Percentiles rank a stretch among this genome's conserved stretches.
These are phyloP conservation scores for Smithornis capensis DNA, from an alignment of 2,113 vertebrate species.

Conservation along the genomic window DNA sequence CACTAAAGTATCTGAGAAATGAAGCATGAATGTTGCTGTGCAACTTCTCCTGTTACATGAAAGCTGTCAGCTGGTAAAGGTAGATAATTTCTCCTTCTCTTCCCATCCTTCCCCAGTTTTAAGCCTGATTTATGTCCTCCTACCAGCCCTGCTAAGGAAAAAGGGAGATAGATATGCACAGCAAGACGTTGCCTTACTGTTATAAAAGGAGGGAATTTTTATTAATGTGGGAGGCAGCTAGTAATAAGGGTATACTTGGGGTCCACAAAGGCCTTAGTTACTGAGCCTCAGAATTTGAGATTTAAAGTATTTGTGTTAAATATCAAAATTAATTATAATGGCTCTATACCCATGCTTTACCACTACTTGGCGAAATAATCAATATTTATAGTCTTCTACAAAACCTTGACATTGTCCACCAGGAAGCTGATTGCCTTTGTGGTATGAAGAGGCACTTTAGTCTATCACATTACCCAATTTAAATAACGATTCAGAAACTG, in stretches of 20 bases:
- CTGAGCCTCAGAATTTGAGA: neutral
- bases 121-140: neutral
- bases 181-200: neutral
- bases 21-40: conserved; percentile 10
- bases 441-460: neutral
- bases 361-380: neutral
- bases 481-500: neutral
- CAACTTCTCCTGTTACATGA: neutral
- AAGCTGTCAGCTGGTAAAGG: neutral
- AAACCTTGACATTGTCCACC: neutral
- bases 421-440: neutral
- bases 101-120: neutral
- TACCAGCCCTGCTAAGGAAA: neutral
- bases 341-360: neutral
- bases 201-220: neutral
- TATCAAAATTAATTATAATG: neutral
- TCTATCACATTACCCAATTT: neutral
- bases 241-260: neutral
- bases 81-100: neutral
- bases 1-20: conserved; percentile 1
- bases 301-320: neutral
- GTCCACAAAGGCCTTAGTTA: neutral
- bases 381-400: neutral
- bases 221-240: neutral
- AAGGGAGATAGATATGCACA: neutral